These are phyloP conservation scores for Onychostruthus taczanowskii DNA, from an alignment of 2,113 vertebrate genomes.

Conservation along the genomic window DNA sequence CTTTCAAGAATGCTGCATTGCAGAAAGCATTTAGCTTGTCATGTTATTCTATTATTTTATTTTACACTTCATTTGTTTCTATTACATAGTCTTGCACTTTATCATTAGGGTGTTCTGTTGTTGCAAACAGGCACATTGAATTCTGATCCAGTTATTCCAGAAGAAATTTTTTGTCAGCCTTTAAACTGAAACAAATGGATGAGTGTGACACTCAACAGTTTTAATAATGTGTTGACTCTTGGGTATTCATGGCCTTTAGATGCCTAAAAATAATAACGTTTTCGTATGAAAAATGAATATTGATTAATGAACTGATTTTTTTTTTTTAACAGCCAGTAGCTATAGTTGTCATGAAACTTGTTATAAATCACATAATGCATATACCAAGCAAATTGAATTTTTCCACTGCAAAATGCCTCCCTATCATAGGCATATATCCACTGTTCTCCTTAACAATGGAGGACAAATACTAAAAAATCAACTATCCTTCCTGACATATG, in stretches of 20 bases:
- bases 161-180: constrained; percentile 59
- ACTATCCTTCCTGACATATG: not conserved
- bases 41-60: constrained; percentile 70
- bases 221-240: constrained; percentile 74
- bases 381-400: not conserved
- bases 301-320: constrained; percentile 81
- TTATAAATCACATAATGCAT: constrained; percentile 68
- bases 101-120: constrained; percentile 60
- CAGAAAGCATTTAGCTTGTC: constrained; percentile 59
- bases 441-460: not conserved
- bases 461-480: not conserved
- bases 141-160: constrained; percentile 48
- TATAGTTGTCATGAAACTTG: constrained; percentile 71
- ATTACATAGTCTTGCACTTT: constrained; percentile 60
- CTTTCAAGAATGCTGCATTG: constrained; percentile 37
- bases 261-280: constrained; percentile 76
- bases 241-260: constrained; percentile 76
- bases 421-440: not conserved
- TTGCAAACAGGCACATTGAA: constrained; percentile 47
- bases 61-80: constrained; percentile 75
- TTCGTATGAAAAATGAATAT: constrained; percentile 74
- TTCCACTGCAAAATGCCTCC: constrained; percentile 1
- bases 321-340: constrained; percentile 68
- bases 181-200: constrained; percentile 66
- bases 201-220: constrained; percentile 47